Percentiles rank a stretch among this genome's conserved stretches.
phyloP scores from a whole-genome alignment of 2,888 invertebrate genomes.

The Hypena proboscidalis region DNA sequence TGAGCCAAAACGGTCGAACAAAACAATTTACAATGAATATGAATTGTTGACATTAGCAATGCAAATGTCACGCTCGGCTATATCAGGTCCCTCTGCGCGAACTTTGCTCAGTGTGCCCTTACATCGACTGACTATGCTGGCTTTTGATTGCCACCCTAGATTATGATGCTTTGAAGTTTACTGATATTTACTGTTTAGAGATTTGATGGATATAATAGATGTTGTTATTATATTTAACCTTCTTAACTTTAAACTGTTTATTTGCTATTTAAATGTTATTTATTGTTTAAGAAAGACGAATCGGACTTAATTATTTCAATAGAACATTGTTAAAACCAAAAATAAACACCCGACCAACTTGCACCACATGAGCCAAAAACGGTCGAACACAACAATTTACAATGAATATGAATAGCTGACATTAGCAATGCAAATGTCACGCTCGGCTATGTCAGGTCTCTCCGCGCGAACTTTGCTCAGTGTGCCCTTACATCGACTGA shows the following conservation, averaged over 20 bases:
- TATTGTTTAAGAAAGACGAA: too few relatives aligned
- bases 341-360: too few relatives aligned
- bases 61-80: constrained; percentile 40
- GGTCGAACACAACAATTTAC: constrained; percentile 11
- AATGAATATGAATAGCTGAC: constrained; percentile 39
- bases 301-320: too few relatives aligned
- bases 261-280: too few relatives aligned
- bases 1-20: constrained; percentile 11
- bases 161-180: too few relatives aligned
- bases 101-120: constrained; percentile 43
- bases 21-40: constrained; percentile 33
- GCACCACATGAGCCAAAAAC: constrained; percentile 10
- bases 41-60: constrained; percentile 48
- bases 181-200: too few relatives aligned
- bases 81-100: constrained; percentile 39
- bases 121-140: constrained; percentile 42
- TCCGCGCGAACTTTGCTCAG: constrained; percentile 39
- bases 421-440: constrained; percentile 53
- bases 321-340: too few relatives aligned
- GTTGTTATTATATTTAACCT: too few relatives aligned
- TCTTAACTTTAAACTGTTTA: too few relatives aligned
- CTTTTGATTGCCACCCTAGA: constrained; percentile 47
- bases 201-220: too few relatives aligned
- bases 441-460: constrained; percentile 37
- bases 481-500: constrained; percentile 41